Evolutionary conservation across 2,888 invertebrate genomes (phyloP), one percentile per base, ranked within the genome.

Genomic region (Smittia sp.): DNA sequence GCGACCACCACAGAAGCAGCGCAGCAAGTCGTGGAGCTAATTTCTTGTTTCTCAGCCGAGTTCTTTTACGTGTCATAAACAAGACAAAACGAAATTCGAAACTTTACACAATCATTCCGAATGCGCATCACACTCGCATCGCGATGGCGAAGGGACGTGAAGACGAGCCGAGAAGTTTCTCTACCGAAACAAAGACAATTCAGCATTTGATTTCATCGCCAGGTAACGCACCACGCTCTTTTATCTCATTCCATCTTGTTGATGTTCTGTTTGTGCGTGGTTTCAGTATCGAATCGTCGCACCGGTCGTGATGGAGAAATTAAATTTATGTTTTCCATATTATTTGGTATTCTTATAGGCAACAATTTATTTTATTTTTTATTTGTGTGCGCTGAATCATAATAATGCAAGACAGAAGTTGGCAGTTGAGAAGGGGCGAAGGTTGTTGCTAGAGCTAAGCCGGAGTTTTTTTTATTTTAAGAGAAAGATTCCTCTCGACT

Each of bases 291-390:
- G n/a, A 72, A 25, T 20, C 58, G 38, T 32, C 72, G 58, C 72
- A 72, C 52, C 72, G 62, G 52, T 25, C 63, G 69, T 69, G 25
- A 27, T 24, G 72, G 54, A 39, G 38, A 72, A 70, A 72, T 62
- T 72, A 72, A 72, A 72, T 72, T 72, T 72, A 72, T 72, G 54
- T 58, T 72, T 62, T 72, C 58, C 72, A 72, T 72, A 72, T 62
- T 72, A 20, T 20, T 24, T 63, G 3, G 9, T 6, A 58, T 22
- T 46, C 9, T 62, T 46, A 11, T n/a, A 11, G n/a, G n/a, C 46
- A n/a, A 46, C 46, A 46, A 46, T 46, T 46, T 46, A 13, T 46
- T 46, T 52, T 62, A 25, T 62, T 58, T 72, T 39, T 24, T 39
- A 22, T 15, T 32, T 72, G 39, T 72, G 72, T 72, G 7, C 58